phyloP scores from a whole-genome alignment of 2,113 vertebrate species.

The Jaculus jaculus region DNA sequence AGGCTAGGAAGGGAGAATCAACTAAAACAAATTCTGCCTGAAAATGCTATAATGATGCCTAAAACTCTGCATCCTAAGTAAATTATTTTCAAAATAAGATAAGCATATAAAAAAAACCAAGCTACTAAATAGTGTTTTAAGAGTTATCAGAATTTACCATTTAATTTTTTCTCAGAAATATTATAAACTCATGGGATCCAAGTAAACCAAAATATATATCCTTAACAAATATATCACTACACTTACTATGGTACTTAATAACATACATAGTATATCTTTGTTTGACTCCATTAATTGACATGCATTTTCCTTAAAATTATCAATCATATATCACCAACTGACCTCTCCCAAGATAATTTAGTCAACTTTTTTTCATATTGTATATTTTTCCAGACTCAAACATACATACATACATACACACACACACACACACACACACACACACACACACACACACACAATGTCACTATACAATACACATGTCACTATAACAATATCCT shows the following conservation, averaged over 20 bases:
- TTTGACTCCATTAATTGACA: constrained; percentile 16
- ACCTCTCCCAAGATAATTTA: not conserved
- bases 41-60: too few relatives aligned
- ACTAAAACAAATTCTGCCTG: too few relatives aligned
- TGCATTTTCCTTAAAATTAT: not conserved
- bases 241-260: not conserved
- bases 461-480: too few relatives aligned
- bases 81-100: too few relatives aligned
- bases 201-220: not conserved
- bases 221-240: not conserved
- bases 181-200: not conserved
- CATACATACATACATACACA: too few relatives aligned
- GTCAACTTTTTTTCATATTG: not conserved
- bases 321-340: not conserved
- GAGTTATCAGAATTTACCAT: not conserved
- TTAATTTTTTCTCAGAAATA: not conserved
- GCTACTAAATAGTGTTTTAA: not conserved
- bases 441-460: too few relatives aligned
- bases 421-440: too few relatives aligned
- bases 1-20: too few relatives aligned
- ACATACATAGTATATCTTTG: not conserved
- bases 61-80: not conserved
- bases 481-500: too few relatives aligned
- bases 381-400: not conserved
- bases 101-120: not conserved